These are phyloP conservation scores for Phalacrocorax pelagicus DNA, from an alignment of 2,113 vertebrate genomes.

Conservation along the genomic window DNA sequence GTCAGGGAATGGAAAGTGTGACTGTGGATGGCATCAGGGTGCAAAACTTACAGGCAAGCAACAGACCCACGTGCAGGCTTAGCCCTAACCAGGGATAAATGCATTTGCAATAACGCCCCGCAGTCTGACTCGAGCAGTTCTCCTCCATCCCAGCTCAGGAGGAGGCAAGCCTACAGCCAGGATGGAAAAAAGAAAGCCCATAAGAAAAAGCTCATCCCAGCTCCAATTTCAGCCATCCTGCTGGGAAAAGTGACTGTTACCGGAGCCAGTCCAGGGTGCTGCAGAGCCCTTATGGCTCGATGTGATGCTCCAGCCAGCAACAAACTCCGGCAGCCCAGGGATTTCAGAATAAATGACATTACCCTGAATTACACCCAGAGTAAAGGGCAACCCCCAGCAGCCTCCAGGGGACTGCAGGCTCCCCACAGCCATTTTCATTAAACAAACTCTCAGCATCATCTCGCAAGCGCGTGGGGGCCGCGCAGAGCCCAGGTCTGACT, in stretches of 20 bases:
- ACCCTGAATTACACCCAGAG: too few species aligned
- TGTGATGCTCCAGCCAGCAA: accelerated
- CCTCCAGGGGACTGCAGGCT: neutral
- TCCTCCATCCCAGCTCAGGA: neutral
- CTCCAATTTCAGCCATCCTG: neutral
- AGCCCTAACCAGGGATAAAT: neutral
- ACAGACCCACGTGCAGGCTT: accelerated
- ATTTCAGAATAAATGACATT: neutral
- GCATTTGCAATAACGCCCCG: accelerated
- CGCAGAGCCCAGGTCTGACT: neutral
- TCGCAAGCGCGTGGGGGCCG: accelerated
- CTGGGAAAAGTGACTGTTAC: neutral
- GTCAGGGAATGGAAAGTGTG: neutral
- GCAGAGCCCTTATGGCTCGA: neutral
- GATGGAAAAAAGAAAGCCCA: neutral
- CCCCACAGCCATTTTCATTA: neutral
- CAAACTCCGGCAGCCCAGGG: neutral
- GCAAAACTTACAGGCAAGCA: neutral
- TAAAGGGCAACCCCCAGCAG: neutral
- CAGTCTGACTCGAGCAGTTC: accelerated
- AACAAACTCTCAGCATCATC: neutral
- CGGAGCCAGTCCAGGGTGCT: neutral
- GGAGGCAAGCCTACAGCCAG: accelerated
- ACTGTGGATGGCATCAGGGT: neutral
- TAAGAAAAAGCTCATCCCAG: neutral